Evolutionary conservation across 2,888 invertebrate genomes (phyloP), one percentile per base, ranked within the genome.

Genomic region (Spodoptera littoralis): DNA sequence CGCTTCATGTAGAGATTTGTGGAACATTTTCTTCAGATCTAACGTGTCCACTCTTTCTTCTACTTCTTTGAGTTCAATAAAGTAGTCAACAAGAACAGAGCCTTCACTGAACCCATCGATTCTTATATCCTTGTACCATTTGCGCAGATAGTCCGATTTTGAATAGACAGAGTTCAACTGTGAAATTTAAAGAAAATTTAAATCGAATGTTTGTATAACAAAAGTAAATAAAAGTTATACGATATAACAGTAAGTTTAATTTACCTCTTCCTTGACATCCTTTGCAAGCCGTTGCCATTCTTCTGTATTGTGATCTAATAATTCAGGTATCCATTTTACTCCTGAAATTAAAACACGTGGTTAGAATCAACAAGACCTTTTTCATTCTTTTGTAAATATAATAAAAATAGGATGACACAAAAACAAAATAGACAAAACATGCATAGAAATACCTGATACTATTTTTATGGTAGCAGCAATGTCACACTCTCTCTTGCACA

Each of bases 31-130:
- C 82, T 97, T 97, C 54, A 98, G 95, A 85, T 97, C 97, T 62
- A 95, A 84, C 0, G 97, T 97, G 78, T 97, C 96, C 13, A 97
- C 95, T 81, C 95, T 96, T 60, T 96, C 95, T 47, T 96, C 96
- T 3, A 98, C 95, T 77, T 98, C 97, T 74, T 96, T 96, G 65
- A 98, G 89, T 91, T 98, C 98, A 13, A 98, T 97, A 77, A 98
- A 96, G 86, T 98, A 98, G 88, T 98, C 98, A 12, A 98, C 98
- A 13, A 98, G 93, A 51, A 98, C 97, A 77, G 98, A 98, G 61
- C 98, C 98, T 86, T 97, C 96, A 84, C 97, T 98, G 88, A 98
- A 98, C 70, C 97, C 97, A 84, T 98, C 98, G 71, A 98, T 98
- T 74, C 97, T 96, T 66, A 98, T 96, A 80, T 97, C 97, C 83